Evolutionary conservation across 2,113 vertebrate genomes (phyloP).

Genomic region (Pundamilia nyererei): DNA sequence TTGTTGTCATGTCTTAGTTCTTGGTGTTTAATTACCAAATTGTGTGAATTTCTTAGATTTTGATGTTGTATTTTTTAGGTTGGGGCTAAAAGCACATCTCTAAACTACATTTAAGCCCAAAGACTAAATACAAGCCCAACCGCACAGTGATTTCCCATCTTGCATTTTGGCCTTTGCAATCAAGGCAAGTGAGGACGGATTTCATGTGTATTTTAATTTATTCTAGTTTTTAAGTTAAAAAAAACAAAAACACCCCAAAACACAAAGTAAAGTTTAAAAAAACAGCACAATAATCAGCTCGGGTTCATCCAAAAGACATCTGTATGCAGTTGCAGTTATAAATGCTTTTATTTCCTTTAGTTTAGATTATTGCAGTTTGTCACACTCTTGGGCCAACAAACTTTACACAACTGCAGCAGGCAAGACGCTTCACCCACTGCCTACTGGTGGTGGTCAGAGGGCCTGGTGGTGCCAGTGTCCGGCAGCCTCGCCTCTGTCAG

Average conservation of each 20-base stretch:
- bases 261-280: not conserved
- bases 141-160: not conserved
- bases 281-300: not conserved
- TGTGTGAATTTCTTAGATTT: not conserved
- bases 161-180: not conserved
- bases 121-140: not conserved
- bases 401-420: not conserved
- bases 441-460: too few relatives aligned
- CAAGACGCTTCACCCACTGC: too few relatives aligned
- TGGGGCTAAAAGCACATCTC: not conserved
- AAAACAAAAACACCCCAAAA: not conserved
- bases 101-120: not conserved
- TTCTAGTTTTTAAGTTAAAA: not conserved
- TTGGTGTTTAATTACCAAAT: not conserved
- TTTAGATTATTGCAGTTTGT: not conserved
- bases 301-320: not conserved
- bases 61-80: not conserved
- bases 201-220: not conserved
- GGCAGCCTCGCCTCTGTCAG: too few relatives aligned
- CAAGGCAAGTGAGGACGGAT: rapidly evolving
- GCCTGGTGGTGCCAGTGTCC: rapidly evolving
- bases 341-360: not conserved
- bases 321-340: not conserved
- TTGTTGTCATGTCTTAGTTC: not conserved
- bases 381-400: not conserved